Percentiles rank a stretch among this genome's conserved stretches.
Evolutionary conservation across 2,888 invertebrate genomes (phyloP).

Genomic region (Diaphora mendica): DNA sequence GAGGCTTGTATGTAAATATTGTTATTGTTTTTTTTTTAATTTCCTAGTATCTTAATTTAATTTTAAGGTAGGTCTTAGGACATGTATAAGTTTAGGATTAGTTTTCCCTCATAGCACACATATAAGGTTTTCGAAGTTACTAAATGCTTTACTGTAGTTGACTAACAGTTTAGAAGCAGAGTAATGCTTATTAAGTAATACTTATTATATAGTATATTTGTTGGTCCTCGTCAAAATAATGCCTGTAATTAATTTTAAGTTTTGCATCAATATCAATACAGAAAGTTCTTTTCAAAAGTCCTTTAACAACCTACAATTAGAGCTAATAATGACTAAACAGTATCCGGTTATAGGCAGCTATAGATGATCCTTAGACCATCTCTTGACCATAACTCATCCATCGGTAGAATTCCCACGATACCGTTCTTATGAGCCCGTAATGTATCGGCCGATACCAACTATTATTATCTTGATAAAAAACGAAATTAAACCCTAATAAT

Average conservation of each 20-base stretch:
- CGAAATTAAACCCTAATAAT: slow-evolving; percentile 66
- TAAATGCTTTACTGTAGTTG: too few relatives aligned
- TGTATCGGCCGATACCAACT: slow-evolving; percentile 78
- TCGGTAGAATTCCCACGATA: slow-evolving; percentile 82
- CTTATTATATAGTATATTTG: too few relatives aligned
- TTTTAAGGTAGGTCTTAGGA: too few relatives aligned
- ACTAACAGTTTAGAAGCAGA: neutral
- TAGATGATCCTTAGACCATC: slow-evolving; percentile 60
- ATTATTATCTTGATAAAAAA: slow-evolving; percentile 66
- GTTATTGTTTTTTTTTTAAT: too few relatives aligned
- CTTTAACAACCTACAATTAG: slow-evolving; percentile 38
- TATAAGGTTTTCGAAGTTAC: too few relatives aligned
- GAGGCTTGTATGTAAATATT: too few relatives aligned
- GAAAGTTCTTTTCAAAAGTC: neutral
- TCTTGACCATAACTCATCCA: slow-evolving; percentile 76
- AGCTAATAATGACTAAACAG: slow-evolving; percentile 42
- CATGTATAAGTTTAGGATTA: too few relatives aligned
- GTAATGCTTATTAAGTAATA: neutral
- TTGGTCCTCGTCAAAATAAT: too few relatives aligned
- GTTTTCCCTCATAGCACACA: too few relatives aligned
- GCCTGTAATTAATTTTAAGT: neutral
- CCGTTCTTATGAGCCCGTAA: slow-evolving; percentile 81
- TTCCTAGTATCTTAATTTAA: too few relatives aligned
- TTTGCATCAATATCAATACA: neutral
- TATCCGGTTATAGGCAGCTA: slow-evolving; percentile 38